Evolutionary conservation across 2,888 invertebrate genomes (phyloP).

Genomic region (Rhodophaea formosa): DNA sequence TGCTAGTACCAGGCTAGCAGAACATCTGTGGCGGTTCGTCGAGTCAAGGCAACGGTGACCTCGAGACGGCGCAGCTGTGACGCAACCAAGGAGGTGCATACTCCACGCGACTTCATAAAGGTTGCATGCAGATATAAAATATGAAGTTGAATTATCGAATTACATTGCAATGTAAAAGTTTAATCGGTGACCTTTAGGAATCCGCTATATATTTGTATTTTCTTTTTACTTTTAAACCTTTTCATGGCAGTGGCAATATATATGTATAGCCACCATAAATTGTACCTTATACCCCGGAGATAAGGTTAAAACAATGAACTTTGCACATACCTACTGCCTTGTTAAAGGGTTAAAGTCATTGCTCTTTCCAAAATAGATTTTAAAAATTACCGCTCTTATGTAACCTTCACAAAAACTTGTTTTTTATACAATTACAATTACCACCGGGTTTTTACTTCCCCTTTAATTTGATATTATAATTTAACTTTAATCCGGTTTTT

Average conservation of each 20-base stretch:
- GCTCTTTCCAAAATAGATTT: not conserved
- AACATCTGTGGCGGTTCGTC: not conserved
- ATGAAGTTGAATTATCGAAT: not conserved
- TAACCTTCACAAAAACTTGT: no score
- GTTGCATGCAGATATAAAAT: constrained; percentile 1
- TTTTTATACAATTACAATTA: no score
- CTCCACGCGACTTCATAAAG: constrained; percentile 1
- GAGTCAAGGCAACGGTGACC: constrained; percentile 12
- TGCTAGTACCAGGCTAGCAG: constrained; percentile 13
- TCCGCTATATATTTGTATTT: not conserved
- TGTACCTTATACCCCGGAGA: no score
- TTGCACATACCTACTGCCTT: no score
- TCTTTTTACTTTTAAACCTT: no score
- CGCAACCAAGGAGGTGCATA: not conserved
- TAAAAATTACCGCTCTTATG: not conserved
- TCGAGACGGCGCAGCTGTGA: not conserved
- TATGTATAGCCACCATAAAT: no score
- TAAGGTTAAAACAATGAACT: no score
- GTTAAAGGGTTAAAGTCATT: no score
- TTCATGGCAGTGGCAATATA: no score
- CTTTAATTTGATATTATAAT: no score
- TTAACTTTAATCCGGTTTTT: no score
- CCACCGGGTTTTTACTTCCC: no score
- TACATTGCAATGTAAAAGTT: not conserved
- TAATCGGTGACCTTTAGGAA: not conserved